These are phyloP conservation scores for Zapornia atra DNA, from an alignment of 2,113 vertebrate genomes.

Conservation along the genomic window DNA sequence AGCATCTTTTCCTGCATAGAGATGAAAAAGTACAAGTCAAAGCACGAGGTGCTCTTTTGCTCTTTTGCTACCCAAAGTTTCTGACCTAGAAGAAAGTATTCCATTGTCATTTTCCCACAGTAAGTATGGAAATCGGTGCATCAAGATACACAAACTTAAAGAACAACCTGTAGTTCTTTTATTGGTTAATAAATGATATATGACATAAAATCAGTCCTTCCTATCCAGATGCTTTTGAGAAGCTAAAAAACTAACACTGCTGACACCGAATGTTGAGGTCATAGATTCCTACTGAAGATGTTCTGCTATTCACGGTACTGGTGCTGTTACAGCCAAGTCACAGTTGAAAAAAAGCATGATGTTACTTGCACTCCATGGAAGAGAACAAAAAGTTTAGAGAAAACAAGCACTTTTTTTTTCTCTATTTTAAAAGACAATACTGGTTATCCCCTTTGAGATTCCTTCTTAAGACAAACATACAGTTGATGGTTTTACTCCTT, in stretches of 20 bases:
- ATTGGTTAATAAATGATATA: no score
- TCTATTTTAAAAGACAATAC: background rate
- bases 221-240: background rate
- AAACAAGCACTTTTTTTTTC: background rate
- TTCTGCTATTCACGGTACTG: conserved; percentile 15
- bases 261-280: background rate
- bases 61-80: background rate
- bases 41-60: background rate
- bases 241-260: background rate
- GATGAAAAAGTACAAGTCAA: background rate
- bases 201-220: background rate
- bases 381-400: background rate
- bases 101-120: background rate
- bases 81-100: background rate
- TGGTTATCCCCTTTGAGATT: background rate
- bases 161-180: background rate
- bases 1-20: background rate
- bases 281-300: background rate
- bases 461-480: background rate
- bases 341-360: background rate
- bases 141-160: background rate
- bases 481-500: background rate
- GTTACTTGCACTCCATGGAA: background rate
- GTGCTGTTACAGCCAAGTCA: conserved; percentile 32
- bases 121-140: background rate